Evolutionary conservation across 2,797 vertebrate genomes (phyloP), one percentile per base, ranked within the genome.

Genomic region (Catamblyrhynchus diadema): DNA sequence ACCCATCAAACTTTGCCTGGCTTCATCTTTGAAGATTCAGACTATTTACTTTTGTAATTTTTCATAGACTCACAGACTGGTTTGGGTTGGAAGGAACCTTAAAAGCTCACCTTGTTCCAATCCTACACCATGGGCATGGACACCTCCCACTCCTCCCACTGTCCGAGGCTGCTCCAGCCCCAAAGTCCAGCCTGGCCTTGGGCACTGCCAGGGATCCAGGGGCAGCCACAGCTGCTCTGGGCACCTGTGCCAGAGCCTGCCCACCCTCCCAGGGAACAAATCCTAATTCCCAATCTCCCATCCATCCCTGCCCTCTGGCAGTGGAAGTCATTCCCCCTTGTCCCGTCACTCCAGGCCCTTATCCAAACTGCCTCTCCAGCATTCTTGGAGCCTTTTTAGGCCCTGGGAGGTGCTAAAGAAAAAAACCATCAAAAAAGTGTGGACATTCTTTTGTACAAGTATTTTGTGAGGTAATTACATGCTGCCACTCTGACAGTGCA

Each of bases 381-480:
- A 23, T n/a, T 57, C 50, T 30, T 32, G 17, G 28, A 70, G 21
- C 8, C 24, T 37, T 22, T 82, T 57, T 57, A 51, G n/a, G 25
- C 32, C 30, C 37, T 45, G 33, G 30, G 66, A 66, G 7, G 30
- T 33, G 33, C 61, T 57, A 27, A 10, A 37, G 23, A 70, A 28
- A 11, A 61, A 37, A 85, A 32, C 7, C 39, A 77, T 39, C 13
- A 8, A 30, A 42, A 53, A 67, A 60, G 4, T 0, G 0, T 1
- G 5, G 44, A 9, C 18, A 23, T 12, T 19, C 15, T 67, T 81
- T 17, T 9, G 42, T 17, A 28, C 20, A 20, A 32, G 39, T 19
- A 4, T 62, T 64, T 81, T 37, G 21, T 1, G 1, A 51, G 12
- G 53, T 21, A 35, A 37, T 25, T 32, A 5, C 27, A 2, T 1